Evolutionary conservation across 2,888 invertebrate genomes (phyloP).

Genomic region (Nomada goodeniana): DNA sequence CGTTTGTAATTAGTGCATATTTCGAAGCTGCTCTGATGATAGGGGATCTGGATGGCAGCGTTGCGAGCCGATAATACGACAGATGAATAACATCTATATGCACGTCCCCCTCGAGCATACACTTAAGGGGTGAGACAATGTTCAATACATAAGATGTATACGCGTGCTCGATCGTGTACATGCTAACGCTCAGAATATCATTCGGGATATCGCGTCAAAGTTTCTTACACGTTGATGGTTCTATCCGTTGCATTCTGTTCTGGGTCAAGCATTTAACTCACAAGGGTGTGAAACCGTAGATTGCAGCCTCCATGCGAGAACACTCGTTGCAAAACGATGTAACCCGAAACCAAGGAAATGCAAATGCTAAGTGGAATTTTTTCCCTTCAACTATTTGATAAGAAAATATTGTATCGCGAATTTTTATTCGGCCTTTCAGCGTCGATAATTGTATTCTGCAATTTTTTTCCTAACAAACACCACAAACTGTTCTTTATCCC

Average conservation of each 20-base stretch:
- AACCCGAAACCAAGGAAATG: too few relatives aligned
- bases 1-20: background rate
- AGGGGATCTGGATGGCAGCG: slow-evolving; percentile 39
- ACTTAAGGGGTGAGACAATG: slow-evolving; percentile 14
- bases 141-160: slow-evolving; percentile 9
- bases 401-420: too few relatives aligned
- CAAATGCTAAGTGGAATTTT: too few relatives aligned
- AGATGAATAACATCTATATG: slow-evolving; percentile 46
- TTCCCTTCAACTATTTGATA: too few relatives aligned
- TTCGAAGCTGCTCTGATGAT: slow-evolving; percentile 21
- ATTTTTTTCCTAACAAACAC: background rate
- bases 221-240: slow-evolving; percentile 29
- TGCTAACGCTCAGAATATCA: background rate
- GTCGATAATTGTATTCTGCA: too few relatives aligned
- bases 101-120: slow-evolving; percentile 11
- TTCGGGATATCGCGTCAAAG: slow-evolving; percentile 13
- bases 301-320: background rate
- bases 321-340: background rate
- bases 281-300: background rate
- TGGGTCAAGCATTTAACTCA: slow-evolving; percentile 13
- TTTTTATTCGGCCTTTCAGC: too few relatives aligned
- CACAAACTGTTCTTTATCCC: background rate
- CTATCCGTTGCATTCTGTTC: slow-evolving; percentile 24
- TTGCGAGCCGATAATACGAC: slow-evolving; percentile 59
- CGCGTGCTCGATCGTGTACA: background rate